These are phyloP conservation scores for Labia minor DNA, from an alignment of 2,888 invertebrate species.

Conservation along the genomic window DNA sequence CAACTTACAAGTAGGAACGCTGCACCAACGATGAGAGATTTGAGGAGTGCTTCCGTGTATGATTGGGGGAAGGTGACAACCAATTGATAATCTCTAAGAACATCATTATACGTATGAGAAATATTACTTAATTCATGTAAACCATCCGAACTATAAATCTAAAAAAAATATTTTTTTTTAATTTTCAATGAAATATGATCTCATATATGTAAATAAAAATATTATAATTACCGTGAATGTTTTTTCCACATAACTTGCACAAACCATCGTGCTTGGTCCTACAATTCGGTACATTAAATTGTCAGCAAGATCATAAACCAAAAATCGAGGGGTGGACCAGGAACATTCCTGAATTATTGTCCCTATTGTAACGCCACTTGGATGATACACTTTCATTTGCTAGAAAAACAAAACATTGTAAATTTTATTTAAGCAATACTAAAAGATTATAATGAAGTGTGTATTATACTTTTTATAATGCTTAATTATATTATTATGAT, in stretches of 20 bases:
- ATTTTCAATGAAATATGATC: not conserved
- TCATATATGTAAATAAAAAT: too few species aligned
- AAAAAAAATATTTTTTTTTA: constrained; percentile 25
- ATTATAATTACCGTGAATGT: constrained; percentile 45
- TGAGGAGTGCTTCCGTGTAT: constrained; percentile 61
- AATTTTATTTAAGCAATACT: too few species aligned
- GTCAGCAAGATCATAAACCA: constrained; percentile 52
- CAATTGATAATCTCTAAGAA: constrained; percentile 58
- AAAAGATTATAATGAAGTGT: too few species aligned
- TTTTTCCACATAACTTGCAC: constrained; percentile 48
- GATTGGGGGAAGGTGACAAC: constrained; percentile 60
- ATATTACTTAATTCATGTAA: constrained; percentile 54
- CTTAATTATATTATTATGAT: too few species aligned
- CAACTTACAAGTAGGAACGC: constrained; percentile 67
- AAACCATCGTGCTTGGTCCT: constrained; percentile 57
- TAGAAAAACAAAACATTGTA: constrained; percentile 32
- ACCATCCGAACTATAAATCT: constrained; percentile 49
- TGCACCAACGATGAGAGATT: constrained; percentile 68
- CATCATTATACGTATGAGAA: constrained; percentile 59
- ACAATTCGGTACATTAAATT: constrained; percentile 57
- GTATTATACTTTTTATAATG: too few species aligned
- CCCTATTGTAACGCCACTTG: constrained; percentile 59
- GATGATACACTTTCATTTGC: constrained; percentile 60
- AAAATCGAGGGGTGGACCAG: constrained; percentile 53
- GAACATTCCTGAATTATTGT: constrained; percentile 58